These are phyloP conservation scores for Rhagoletis zephyria DNA, from an alignment of 1,140 invertebrate genomes.

Conservation along the genomic window DNA sequence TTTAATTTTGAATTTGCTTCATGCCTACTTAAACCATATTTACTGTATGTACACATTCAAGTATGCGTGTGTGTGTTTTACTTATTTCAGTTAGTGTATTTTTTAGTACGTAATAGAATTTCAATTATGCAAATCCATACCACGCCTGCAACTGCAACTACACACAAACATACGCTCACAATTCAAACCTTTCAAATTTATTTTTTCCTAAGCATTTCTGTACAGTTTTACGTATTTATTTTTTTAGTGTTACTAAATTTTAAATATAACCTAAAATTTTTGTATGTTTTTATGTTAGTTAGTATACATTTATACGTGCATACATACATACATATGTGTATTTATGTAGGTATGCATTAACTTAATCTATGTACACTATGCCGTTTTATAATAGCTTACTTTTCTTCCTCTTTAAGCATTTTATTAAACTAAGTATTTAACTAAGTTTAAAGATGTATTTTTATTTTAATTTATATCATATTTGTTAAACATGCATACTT, in stretches of 20 bases:
- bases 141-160: no score
- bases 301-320: neutral
- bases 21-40: conserved; percentile 4
- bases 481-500: neutral
- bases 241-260: no score
- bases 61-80: neutral
- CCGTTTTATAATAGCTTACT: neutral
- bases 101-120: no score
- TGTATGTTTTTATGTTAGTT: no score
- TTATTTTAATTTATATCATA: neutral
- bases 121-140: no score
- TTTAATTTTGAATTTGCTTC: conserved; percentile 27
- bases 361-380: neutral
- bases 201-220: no score
- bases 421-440: neutral
- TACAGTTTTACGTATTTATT: no score
- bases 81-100: no score
- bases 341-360: neutral
- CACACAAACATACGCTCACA: no score
- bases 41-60: conserved; percentile 13
- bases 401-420: neutral
- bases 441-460: neutral
- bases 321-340: neutral
- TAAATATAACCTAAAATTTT: no score
- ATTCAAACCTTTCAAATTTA: no score